Conservation (phyloP, 2,113 vertebrate species). For the Mixornis gularis region DNA sequence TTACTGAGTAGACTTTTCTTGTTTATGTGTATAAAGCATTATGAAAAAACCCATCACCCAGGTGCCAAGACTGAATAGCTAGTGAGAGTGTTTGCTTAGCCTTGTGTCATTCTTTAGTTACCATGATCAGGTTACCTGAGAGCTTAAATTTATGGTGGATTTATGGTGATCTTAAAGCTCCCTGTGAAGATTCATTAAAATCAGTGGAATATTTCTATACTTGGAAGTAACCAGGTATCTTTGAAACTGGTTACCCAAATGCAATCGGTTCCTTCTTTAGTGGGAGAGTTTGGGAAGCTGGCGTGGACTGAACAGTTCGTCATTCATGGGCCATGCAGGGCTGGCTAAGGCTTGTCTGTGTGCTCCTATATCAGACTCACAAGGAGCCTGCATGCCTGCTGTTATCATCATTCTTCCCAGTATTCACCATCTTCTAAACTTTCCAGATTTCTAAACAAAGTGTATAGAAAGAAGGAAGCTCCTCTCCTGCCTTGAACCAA, state of each 20-base stretch:
- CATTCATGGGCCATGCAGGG: not conserved
- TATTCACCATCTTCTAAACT: not conserved
- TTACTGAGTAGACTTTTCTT: not conserved
- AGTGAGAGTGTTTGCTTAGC: not conserved
- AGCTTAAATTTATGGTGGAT: not conserved
- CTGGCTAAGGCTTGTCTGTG: not conserved
- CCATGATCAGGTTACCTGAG: not conserved
- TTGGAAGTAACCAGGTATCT: not conserved
- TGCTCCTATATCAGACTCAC: not conserved
- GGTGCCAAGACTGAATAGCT: not conserved
- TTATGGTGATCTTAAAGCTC: not conserved
- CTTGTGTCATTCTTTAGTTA: not conserved
- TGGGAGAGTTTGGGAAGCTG: not conserved
- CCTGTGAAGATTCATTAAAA: not conserved
- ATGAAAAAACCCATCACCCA: not conserved
- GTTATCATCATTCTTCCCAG: not conserved
- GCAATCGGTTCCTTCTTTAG: not conserved
- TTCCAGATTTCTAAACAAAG: not conserved
- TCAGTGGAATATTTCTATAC: not conserved
- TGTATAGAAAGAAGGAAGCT: not conserved
- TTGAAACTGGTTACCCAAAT: not conserved
- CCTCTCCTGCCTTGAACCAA: not conserved
- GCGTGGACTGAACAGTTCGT: not conserved
- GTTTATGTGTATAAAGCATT: not conserved
- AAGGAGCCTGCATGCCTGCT: not conserved